These are phyloP conservation scores for Drosophila ogumai DNA, from an alignment of 1,140 invertebrate genomes.

Conservation along the genomic window DNA sequence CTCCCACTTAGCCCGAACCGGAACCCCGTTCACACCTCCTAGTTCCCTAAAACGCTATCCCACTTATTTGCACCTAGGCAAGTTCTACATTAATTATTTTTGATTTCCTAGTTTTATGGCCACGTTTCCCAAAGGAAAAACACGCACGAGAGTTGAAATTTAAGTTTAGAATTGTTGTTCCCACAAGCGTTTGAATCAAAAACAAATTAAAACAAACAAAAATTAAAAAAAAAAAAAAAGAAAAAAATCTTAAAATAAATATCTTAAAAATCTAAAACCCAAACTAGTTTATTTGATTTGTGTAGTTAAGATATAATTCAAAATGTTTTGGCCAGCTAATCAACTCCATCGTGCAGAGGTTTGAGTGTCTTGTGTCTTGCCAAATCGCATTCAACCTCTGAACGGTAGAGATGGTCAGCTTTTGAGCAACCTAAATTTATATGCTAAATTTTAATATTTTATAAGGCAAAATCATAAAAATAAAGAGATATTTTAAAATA, in stretches of 20 bases:
- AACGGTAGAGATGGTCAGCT: conserved; percentile 67
- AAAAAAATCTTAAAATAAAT: conserved; percentile 61
- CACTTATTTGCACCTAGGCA: conserved; percentile 66
- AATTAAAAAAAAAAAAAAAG: conserved; percentile 16
- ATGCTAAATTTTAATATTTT: too few relatives aligned
- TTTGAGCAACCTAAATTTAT: conserved; percentile 41
- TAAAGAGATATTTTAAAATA: too few relatives aligned
- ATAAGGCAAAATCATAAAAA: too few relatives aligned
- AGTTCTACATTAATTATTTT: conserved; percentile 57
- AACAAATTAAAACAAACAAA: conserved; percentile 35
- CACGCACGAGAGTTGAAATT: conserved; percentile 65
- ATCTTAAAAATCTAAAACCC: conserved; percentile 36
- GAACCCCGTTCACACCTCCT: conserved; percentile 40
- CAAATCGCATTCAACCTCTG: conserved; percentile 68
- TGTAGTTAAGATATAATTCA: background rate
- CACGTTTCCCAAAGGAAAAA: conserved; percentile 45
- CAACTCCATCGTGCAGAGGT: conserved; percentile 73
- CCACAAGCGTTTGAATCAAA: conserved; percentile 17
- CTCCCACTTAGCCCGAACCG: conserved; percentile 52
- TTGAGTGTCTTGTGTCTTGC: conserved; percentile 63
- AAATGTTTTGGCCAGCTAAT: conserved; percentile 14
- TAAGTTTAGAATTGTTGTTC: conserved; percentile 73
- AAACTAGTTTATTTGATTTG: background rate
- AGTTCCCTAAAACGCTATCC: conserved; percentile 40
- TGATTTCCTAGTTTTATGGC: conserved; percentile 73